Percentiles rank a stretch among this genome's conserved stretches.
Conservation (phyloP, 1,140 invertebrate species). For the Leptinotarsa texana region DNA sequence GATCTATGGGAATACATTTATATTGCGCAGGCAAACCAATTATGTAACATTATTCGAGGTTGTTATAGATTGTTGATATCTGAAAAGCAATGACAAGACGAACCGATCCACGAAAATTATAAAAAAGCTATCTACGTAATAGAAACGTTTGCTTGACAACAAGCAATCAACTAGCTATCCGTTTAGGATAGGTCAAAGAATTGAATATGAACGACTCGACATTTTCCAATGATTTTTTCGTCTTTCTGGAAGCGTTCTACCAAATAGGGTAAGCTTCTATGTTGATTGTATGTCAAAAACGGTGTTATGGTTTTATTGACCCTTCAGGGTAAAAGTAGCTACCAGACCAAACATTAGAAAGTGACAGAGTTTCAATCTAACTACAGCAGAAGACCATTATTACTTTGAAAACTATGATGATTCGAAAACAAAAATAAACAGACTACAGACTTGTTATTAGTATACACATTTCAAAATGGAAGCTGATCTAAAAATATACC, state of each 20-base stretch:
- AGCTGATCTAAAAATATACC: slow-evolving; percentile 3
- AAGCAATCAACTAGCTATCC: neutral
- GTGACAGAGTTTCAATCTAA: neutral
- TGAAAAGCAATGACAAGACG: neutral
- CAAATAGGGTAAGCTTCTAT: neutral
- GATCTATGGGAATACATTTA: neutral
- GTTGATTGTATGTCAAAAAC: neutral
- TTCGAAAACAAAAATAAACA: neutral
- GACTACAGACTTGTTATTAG: neutral
- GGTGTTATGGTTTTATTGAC: slow-evolving; percentile 6
- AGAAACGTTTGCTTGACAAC: neutral
- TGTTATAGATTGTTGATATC: neutral
- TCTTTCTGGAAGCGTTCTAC: neutral
- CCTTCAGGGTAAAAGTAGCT: neutral
- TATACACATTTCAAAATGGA: slow-evolving; percentile 6
- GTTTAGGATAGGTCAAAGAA: neutral
- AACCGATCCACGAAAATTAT: neutral
- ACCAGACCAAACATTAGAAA: neutral
- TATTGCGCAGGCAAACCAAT: slow-evolving; percentile 3
- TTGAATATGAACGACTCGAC: neutral
- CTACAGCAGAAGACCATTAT: neutral
- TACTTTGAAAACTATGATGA: neutral
- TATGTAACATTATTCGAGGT: slow-evolving; percentile 3
- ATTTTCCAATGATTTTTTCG: neutral
- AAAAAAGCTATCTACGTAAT: neutral